Evolutionary conservation across 2,113 vertebrate species (phyloP), one percentile per base, ranked within the genome.

Genomic region (Ascaphus truei): DNA sequence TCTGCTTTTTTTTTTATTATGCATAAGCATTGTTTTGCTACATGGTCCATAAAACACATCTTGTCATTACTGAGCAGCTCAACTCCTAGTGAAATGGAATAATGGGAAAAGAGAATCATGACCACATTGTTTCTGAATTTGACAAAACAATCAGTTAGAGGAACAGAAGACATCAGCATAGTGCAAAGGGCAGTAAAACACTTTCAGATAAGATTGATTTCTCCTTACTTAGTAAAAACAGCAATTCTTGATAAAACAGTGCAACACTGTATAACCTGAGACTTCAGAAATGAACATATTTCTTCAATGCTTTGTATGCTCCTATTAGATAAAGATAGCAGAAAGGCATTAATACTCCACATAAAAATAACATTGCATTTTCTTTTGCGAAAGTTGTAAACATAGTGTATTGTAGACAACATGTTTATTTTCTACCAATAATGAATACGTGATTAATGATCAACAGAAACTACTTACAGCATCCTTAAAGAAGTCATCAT

Each of bases 61-160:
- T 31, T 4, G 51, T 55, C 27, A 30, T 55, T 53, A 12, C 1
- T n/a, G 26, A 15, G 8, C 25, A 18, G 2, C 26, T 30, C 15
- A n/a, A 16, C 31, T 31, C 26, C 31, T 55, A 22, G 43, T 20
- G 51, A 55, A 51, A 36, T 25, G 1, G 23, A 47, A 47, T 22
- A 23, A 47, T 43, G n/a, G 39, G 18, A 43, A 63, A 51, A 60
- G 31, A 22, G 29, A 63, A 51, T 51, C 47, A 33, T 36, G 30
- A 48, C 43, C 43, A 48, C 36, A 48, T 62, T 62, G 18, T 63
- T 63, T 51, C 29, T 2, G 16, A 50, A 63, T 63, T 23, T 7
- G 27, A 63, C 61, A 63, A 63, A 63, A 47, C 45, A 50, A 63
- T 50, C 61, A 63, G 30, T 63, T 63, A 34, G 5, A 48, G 12